Base-by-base conservation (phyloP, 2,113 vertebrate species). In the Daubentonia madagascariensis region DNA sequence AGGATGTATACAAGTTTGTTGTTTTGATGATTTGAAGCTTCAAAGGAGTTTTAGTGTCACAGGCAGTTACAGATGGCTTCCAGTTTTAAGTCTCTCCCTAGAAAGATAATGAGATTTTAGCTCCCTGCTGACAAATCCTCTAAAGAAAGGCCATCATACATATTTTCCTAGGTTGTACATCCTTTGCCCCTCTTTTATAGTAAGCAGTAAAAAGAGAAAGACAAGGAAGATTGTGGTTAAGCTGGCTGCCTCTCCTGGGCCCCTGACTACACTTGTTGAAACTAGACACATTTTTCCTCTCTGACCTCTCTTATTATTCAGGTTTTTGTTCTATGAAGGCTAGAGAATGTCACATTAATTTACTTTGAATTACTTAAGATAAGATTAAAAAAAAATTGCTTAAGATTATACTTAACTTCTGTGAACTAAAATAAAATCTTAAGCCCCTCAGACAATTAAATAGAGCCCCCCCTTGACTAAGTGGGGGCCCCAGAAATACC, bases 61-160 rank as follows among this genome's bases (percentile, higher is more conserved):
- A 80, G 40, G 78, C 17, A 72, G 13, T 93, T 96, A 95, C 9
- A 73, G 65, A 85, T 70, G 40, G 57, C 75, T 79, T 91, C 78
- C 43, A 67, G 76, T 89, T 91, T 75, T 81, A 76, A 93, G 65
- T 28, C 43, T 96, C 79, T 93, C 72, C 76, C 48, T 61, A 68
- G 83, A 96, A 85, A 97, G 85, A 89, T 89, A 91, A 91, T 85
- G 89, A 91, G 52, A 85, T 91, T 85, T 96, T 81, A 95, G 83
- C 40, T 96, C 48, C 75, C 86, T 86, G 59, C n/a, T 86, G 89
- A 95, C 79, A 95, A 81, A 81, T 81, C 72, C 25, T 85, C 83
- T 93, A 17, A 78, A 96, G 94, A 89, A 78, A 85, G 28, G 5
- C 89, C 78, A 50, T 89, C 50, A 16, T 40, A 45, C 25, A 32